phyloP scores from a whole-genome alignment of 1,140 invertebrate genomes.

The Tetraneura akinire region DNA sequence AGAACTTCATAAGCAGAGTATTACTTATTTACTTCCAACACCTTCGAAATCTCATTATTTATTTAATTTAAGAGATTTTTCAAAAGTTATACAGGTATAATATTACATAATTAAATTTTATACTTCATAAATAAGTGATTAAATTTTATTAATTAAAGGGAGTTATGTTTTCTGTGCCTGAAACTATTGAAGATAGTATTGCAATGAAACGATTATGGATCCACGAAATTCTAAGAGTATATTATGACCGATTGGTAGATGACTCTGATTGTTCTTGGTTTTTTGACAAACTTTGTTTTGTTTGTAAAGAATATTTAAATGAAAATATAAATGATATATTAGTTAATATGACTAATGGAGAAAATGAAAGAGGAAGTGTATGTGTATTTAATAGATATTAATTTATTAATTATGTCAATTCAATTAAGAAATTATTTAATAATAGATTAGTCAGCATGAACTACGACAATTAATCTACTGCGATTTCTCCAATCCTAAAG shows the following conservation, averaged over 20 bases:
- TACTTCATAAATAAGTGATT: background rate
- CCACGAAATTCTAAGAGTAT: slow-evolving; percentile 91
- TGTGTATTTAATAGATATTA: slow-evolving; percentile 58
- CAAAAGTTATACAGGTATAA: slow-evolving; percentile 80
- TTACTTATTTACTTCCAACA: slow-evolving; percentile 82
- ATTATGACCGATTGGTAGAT: slow-evolving; percentile 83
- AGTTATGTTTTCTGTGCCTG: slow-evolving; percentile 86
- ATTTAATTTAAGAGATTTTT: slow-evolving; percentile 94
- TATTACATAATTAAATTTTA: background rate
- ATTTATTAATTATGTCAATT: background rate
- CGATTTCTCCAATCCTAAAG: slow-evolving; percentile 93
- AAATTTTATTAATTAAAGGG: slow-evolving; percentile 65
- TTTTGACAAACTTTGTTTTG: slow-evolving; percentile 78
- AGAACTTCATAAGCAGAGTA: slow-evolving; percentile 82
- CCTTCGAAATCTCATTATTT: slow-evolving; percentile 90
- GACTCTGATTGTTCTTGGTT: slow-evolving; percentile 82
- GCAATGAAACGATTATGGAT: slow-evolving; percentile 73
- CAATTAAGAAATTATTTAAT: background rate
- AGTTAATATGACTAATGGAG: slow-evolving; percentile 56
- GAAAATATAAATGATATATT: slow-evolving; percentile 78
- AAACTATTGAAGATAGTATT: slow-evolving; percentile 76
- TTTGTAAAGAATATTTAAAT: slow-evolving; percentile 71
- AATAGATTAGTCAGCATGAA: slow-evolving; percentile 66
- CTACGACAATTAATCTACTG: slow-evolving; percentile 89
- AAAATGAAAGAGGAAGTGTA: slow-evolving; percentile 72